These are phyloP conservation scores for Psittacula echo DNA, from an alignment of 2,797 vertebrate species.

Conservation along the genomic window DNA sequence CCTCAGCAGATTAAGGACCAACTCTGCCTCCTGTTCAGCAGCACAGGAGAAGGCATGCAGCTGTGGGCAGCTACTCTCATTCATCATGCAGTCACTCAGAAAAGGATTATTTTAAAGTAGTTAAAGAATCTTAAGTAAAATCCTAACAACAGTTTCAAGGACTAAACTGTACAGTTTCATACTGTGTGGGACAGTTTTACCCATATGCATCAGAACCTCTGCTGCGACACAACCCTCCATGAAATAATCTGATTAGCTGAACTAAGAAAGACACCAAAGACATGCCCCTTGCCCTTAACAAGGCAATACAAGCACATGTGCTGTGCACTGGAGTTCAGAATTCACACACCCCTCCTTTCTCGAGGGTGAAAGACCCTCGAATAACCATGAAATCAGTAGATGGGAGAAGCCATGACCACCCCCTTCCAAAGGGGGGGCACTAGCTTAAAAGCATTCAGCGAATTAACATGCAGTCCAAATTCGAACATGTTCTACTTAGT, in stretches of 20 bases:
- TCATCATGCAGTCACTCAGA: not conserved
- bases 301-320: fast-evolving
- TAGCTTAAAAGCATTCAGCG: not conserved
- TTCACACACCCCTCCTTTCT: not conserved
- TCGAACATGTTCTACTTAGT: not conserved
- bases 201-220: not conserved
- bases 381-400: not conserved
- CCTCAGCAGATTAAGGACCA: not conserved
- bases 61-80: not conserved
- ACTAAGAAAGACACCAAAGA: not conserved
- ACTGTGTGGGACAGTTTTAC: not conserved
- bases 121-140: not conserved
- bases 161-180: not conserved
- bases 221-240: not conserved
- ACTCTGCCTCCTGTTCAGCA: not conserved
- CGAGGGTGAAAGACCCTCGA: not conserved
- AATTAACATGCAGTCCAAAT: fast-evolving
- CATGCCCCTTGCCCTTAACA: not conserved
- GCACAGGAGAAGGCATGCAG: not conserved
- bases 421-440: not conserved
- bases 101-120: not conserved
- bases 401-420: not conserved
- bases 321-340: not conserved
- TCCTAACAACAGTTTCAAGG: not conserved
- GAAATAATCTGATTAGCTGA: not conserved